phyloP scores from a whole-genome alignment of 2,797 vertebrate species.

The Labeo calbasu region DNA sequence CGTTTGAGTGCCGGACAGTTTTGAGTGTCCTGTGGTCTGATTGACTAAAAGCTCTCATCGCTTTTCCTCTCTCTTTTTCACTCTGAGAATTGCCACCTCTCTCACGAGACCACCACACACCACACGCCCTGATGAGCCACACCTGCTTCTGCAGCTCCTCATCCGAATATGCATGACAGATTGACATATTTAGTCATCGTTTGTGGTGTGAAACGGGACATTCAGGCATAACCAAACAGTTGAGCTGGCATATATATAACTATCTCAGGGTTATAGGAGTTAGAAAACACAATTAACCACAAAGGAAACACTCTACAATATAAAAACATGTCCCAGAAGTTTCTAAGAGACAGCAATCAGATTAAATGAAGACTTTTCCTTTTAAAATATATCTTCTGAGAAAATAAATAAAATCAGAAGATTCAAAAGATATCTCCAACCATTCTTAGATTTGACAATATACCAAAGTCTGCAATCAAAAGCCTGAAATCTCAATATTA shows the following conservation, averaged over 20 bases:
- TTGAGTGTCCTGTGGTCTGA: conserved; percentile 76
- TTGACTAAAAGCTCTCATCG: conserved; percentile 73
- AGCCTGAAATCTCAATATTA: neutral
- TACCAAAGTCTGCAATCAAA: neutral
- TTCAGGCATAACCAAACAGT: conserved; percentile 23
- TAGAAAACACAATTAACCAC: neutral
- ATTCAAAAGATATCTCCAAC: neutral
- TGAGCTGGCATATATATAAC: neutral
- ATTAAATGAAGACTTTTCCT: neutral
- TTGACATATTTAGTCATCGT: conserved; percentile 17
- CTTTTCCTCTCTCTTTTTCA: conserved; percentile 68
- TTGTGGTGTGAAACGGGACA: conserved; percentile 32
- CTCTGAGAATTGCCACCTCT: conserved; percentile 63
- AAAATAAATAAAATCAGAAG: neutral
- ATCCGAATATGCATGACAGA: neutral
- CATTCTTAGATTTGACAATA: neutral
- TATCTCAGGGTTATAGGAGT: neutral
- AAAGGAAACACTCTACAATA: neutral
- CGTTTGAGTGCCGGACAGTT: conserved; percentile 76
- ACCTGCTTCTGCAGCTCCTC: conserved; percentile 32
- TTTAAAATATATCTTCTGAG: no score
- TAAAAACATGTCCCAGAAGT: neutral
- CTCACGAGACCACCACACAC: conserved; percentile 53
- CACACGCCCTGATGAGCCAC: conserved; percentile 20
- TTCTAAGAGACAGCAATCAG: neutral